phyloP scores from a whole-genome alignment of 2,888 invertebrate genomes.

The Papilio demoleus region DNA sequence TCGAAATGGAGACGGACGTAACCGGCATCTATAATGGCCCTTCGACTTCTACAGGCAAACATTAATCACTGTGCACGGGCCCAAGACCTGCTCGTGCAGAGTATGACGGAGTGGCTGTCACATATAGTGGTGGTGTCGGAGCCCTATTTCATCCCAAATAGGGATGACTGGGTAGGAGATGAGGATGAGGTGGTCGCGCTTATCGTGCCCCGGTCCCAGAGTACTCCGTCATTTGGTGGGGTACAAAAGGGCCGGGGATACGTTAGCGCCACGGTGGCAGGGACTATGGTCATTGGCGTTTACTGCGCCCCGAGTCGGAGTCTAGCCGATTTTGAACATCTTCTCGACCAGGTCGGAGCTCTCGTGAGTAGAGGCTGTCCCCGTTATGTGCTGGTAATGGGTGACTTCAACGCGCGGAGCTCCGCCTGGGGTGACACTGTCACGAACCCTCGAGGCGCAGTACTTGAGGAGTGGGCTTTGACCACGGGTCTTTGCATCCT shows the following conservation, averaged over 20 bases:
- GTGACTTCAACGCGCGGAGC: conserved; percentile 45
- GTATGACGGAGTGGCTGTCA: conserved; percentile 40
- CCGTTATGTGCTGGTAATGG: conserved; percentile 27
- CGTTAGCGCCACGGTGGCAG: conserved; percentile 13
- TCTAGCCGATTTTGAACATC: conserved; percentile 44
- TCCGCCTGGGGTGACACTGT: conserved; percentile 43
- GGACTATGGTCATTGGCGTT: conserved; percentile 36
- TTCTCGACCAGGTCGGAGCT: conserved; percentile 32
- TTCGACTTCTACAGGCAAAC: conserved; percentile 40
- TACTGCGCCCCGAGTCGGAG: conserved; percentile 46
- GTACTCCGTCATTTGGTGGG: neutral
- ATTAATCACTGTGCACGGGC: conserved; percentile 42
- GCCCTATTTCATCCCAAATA: conserved; percentile 36
- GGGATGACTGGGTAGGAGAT: conserved; percentile 19
- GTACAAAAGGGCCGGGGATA: neutral
- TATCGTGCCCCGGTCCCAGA: neutral
- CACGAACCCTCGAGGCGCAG: too few species aligned
- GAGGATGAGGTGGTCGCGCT: conserved; percentile 17
- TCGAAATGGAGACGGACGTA: conserved; percentile 9
- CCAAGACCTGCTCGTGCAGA: conserved; percentile 42
- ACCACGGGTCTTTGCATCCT: conserved; percentile 27
- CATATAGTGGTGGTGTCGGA: conserved; percentile 32
- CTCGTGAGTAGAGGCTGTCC: conserved; percentile 20
- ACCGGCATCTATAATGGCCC: conserved; percentile 19
- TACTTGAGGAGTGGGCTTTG: too few species aligned